Evolutionary conservation across 2,888 invertebrate genomes (phyloP).

Genomic region (Protodeltote pygarga): DNA sequence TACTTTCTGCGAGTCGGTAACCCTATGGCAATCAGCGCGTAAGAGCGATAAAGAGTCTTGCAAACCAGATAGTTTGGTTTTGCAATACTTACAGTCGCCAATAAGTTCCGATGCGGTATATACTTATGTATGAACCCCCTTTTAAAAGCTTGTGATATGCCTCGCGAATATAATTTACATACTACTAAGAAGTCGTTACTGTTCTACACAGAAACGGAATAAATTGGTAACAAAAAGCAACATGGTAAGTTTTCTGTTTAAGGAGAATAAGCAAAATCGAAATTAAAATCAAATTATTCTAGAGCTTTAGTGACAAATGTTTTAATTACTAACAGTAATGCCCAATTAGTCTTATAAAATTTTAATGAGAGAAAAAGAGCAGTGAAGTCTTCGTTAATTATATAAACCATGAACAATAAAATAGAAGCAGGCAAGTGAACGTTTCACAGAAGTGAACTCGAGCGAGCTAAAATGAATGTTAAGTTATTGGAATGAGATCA

Average conservation of each 20-base stretch:
- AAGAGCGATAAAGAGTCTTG: constrained; percentile 44
- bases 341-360: constrained; percentile 42
- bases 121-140: constrained; percentile 47
- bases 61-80: constrained; percentile 50
- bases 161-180: constrained; percentile 29
- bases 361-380: constrained; percentile 33
- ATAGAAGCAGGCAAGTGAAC: constrained; percentile 56
- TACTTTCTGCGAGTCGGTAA: constrained; percentile 12
- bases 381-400: constrained; percentile 34
- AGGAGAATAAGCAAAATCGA: constrained; percentile 9
- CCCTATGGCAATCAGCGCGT: constrained; percentile 38
- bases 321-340: constrained; percentile 16
- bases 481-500: constrained; percentile 72
- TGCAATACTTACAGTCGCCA: constrained; percentile 43
- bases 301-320: constrained; percentile 16
- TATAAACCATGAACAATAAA: constrained; percentile 44
- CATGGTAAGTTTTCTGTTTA: constrained; percentile 1
- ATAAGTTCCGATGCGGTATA: constrained; percentile 35
- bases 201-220: constrained; percentile 17
- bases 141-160: constrained; percentile 31
- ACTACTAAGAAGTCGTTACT: constrained; percentile 23
- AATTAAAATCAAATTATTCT: too few relatives aligned
- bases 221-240: constrained; percentile 8
- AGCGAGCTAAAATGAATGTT: constrained; percentile 51
- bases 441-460: constrained; percentile 45